Base-by-base conservation (phyloP, 2,113 vertebrate species). In the Scytalopus superciliaris region DNA sequence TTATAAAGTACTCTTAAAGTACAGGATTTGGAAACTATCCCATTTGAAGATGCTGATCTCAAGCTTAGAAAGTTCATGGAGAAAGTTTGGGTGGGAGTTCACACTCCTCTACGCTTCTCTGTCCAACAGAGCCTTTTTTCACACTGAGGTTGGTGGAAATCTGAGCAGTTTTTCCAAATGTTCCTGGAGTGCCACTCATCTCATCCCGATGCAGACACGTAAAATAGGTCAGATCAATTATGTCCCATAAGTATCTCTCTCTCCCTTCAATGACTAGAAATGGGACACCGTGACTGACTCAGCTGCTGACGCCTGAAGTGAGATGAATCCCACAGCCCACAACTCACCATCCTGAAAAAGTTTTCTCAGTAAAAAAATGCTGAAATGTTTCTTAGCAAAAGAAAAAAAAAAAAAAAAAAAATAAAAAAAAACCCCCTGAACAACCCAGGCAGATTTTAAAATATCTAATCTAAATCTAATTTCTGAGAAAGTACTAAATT, bases 181-280 rank as follows among this genome's bases (percentile, higher is more conserved):
- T 60, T 94, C 57, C 66, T 87, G 33, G 77, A 95, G 77, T 49
- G 55, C 4, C 64, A 59, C 67, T 67, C 68, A 3, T 35, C 56
- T 74, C 80, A 63, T 81, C 56, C 74, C 81, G 73, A 78, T 7
- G 39, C 77, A 94, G 84, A 52, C 74, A 95, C 3, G 0, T 67
- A 78, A 91, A 95, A 81, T 75, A 91, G 84, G 74, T 78, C 92
- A 95, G 30, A 89, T 72, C 47, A 68, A 59, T 49, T 14, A 10
- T 5, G 30, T 45, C 69, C 77, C 67, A 8, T 33, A 79, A 87
- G 56, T 28, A 9, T 24, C 27, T 82, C 39, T 82, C 39, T 57
- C 60, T 72, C 77, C 81, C 87, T 82, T 70, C 73, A 82, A 14
- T 59, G 47, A 35, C 64, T 81, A 19, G 22, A 87, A 87, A 67